Percentiles rank a stretch among this genome's conserved stretches.
These are phyloP conservation scores for Sarcophaga peregrina DNA, from an alignment of 1,140 invertebrate species.

Conservation along the genomic window DNA sequence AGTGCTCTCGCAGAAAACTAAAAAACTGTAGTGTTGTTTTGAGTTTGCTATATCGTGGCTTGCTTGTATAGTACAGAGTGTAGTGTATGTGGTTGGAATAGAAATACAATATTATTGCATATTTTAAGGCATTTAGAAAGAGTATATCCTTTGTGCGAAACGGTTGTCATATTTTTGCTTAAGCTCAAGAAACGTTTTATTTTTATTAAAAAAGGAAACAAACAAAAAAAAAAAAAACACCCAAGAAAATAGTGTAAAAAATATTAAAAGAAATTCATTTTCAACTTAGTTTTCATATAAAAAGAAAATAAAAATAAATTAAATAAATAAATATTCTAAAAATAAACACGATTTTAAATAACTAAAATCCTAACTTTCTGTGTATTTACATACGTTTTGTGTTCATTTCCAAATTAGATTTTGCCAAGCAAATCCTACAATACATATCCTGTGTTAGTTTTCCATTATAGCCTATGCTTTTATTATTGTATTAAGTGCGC, in stretches of 20 bases:
- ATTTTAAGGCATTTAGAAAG: conserved; percentile 53
- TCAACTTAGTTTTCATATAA: no score
- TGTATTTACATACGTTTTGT: neutral
- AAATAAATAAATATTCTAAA: neutral
- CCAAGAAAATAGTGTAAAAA: neutral
- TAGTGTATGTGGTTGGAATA: no score
- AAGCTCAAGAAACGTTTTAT: conserved; percentile 45
- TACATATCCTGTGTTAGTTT: conserved; percentile 29
- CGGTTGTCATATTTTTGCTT: conserved; percentile 55
- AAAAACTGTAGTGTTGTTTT: no score
- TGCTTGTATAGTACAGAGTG: no score
- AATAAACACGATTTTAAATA: neutral
- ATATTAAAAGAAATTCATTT: no score
- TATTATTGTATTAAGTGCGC: neutral
- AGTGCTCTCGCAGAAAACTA: no score
- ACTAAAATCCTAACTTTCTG: neutral
- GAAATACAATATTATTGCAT: conserved; percentile 45
- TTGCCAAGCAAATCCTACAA: neutral
- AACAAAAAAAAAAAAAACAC: neutral
- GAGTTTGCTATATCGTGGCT: no score
- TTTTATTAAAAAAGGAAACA: neutral
- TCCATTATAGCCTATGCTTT: neutral
- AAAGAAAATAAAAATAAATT: no score
- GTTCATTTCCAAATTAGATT: neutral
- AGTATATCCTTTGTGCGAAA: conserved; percentile 65